A percentile compares a stretch with the other conserved stretches of the same genome.
phyloP scores from a whole-genome alignment of 2,113 vertebrate species.

The Ancistrus triradiatus region DNA sequence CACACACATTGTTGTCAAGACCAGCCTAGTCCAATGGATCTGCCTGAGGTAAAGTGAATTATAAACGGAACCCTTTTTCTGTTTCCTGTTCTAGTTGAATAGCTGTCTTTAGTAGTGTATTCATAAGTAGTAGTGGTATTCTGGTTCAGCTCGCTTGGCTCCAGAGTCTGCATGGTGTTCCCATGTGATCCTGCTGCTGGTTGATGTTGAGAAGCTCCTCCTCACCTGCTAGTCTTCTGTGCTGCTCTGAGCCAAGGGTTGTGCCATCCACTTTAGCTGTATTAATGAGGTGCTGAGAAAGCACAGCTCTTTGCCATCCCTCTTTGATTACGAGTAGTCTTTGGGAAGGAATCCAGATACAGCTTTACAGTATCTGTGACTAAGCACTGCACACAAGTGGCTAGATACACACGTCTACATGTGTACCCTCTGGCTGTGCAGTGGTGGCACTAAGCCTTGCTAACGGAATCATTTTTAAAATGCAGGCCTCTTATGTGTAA shows the following conservation, averaged over 20 bases:
- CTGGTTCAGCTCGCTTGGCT: neutral
- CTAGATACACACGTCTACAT: neutral
- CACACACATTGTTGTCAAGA: too few species aligned
- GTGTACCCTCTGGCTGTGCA: neutral
- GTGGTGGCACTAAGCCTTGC: neutral
- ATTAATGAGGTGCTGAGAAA: constrained; percentile 29
- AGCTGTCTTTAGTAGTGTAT: too few species aligned
- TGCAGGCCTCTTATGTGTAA: constrained; percentile 13
- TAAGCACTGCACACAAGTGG: neutral
- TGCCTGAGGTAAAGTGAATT: too few species aligned
- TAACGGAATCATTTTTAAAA: constrained; percentile 29
- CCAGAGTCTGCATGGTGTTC: neutral
- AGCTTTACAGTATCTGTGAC: constrained; percentile 1
- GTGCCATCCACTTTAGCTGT: neutral
- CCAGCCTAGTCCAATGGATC: too few species aligned
- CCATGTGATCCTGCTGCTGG: too few species aligned
- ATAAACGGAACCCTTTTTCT: too few species aligned
- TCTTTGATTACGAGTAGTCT: constrained; percentile 36
- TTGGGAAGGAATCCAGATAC: constrained; percentile 21
- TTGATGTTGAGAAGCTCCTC: neutral
- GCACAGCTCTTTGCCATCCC: constrained; percentile 3
- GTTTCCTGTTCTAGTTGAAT: too few species aligned
- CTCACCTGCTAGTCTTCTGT: neutral
- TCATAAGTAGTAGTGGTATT: neutral
- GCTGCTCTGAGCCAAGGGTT: neutral